Conservation (phyloP, 2,113 vertebrate genomes). For the Capreolus pygargus region DNA sequence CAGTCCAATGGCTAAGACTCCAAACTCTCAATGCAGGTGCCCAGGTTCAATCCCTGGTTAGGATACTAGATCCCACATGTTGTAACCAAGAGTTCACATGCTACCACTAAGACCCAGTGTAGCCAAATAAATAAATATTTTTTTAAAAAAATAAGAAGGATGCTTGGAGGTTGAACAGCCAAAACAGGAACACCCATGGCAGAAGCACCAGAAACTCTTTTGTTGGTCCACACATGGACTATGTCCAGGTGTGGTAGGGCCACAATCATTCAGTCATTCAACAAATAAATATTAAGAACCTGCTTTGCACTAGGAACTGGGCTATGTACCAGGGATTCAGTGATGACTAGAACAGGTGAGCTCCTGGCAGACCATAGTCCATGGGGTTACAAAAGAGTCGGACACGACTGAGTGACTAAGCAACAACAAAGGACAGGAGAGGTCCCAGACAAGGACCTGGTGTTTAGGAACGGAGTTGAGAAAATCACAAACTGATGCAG, state of each 20-base stretch:
- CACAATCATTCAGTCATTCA: background rate
- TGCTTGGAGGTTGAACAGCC: background rate
- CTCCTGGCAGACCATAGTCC: background rate
- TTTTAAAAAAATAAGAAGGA: background rate
- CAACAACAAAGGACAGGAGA: background rate
- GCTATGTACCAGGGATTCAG: background rate
- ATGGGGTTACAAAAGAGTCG: accelerated
- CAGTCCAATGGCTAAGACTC: background rate
- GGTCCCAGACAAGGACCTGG: background rate
- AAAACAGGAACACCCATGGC: background rate
- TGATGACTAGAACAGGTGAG: background rate
- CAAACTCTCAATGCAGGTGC: background rate
- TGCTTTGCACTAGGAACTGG: background rate
- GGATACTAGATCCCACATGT: background rate
- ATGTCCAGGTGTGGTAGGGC: background rate
- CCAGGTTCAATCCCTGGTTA: background rate
- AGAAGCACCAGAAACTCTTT: background rate
- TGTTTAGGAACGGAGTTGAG: background rate
- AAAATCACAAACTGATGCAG: background rate
- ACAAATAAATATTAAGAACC: background rate
- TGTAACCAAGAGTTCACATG: background rate
- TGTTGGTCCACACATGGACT: background rate
- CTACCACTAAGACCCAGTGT: background rate
- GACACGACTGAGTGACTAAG: background rate
- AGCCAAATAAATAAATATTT: background rate